Evolutionary conservation across 2,888 invertebrate species (phyloP), one percentile per base, ranked within the genome.

Genomic region (Deilephila elpenor): DNA sequence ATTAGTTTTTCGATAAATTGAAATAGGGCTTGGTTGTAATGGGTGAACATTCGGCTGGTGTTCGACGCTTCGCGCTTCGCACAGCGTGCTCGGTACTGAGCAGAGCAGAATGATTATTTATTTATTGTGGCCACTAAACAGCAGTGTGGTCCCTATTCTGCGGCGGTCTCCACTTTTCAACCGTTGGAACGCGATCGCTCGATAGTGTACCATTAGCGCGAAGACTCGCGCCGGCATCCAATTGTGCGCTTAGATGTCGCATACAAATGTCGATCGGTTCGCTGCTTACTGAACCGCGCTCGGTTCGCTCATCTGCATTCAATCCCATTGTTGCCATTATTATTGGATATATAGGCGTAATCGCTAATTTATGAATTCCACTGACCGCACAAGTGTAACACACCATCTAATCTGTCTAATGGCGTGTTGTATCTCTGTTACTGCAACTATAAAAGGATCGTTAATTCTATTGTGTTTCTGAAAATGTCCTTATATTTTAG

Each of bases 131-230:
- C 85, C 88, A 87, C 84, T 89, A 89, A 89, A 88, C 86, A 83
- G 86, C 89, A 86, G 91, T 91, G 92, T 91, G 93, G 93, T 91
- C 93, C 88, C 83, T 86, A 88, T 89, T 86, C 86, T 89, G 87
- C 84, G 92, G 90, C 93, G 93, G 93, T 91, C 91, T 87, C 91
- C 88, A 89, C 92, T 89, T 91, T 86, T 91, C 91, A 91, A 91
- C 87, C 86, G 85, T 87, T 84, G 83, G 85, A 84, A 82, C 82
- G 89, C 91, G 94, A 93, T 93, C 89, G 89, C 84, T 89, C 90
- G 94, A 94, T 94, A 94, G 90, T 92, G 94, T 91, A 93, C 93
- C 93, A 93, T 94, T 93, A 94, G 94, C 92, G 94, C 94, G 92
- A 93, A 93, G 89, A 89, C 83, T 93, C 93, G 92, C 94, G 91